These are phyloP conservation scores for Onthophagus sagittarius DNA, from an alignment of 2,888 invertebrate genomes.

Conservation along the genomic window DNA sequence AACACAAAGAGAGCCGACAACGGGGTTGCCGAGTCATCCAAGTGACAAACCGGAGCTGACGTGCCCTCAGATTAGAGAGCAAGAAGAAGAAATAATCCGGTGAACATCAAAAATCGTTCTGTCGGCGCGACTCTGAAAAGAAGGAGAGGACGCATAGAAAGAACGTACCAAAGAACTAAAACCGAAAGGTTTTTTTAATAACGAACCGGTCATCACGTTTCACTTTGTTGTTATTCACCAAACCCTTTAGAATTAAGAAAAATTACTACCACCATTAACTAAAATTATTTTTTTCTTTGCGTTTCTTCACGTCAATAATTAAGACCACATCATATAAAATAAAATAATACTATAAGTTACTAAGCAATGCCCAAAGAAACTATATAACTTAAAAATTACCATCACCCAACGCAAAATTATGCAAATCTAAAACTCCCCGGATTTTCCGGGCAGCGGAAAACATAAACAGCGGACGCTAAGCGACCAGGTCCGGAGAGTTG, in stretches of 20 bases:
- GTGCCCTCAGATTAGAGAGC: slow-evolving; percentile 31
- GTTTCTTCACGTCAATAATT: no score
- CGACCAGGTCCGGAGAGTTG: not conserved
- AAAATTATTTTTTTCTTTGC: no score
- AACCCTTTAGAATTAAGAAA: no score
- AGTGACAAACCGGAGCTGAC: slow-evolving; percentile 30
- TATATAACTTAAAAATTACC: not conserved
- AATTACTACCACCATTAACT: no score
- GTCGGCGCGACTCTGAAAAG: slow-evolving; percentile 19
- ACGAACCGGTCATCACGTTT: not conserved
- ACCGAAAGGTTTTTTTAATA: not conserved
- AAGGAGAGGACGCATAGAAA: slow-evolving; percentile 4
- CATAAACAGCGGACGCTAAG: slow-evolving; percentile 33
- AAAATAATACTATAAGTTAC: no score
- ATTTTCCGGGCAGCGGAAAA: slow-evolving; percentile 34
- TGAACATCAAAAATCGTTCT: slow-evolving; percentile 24
- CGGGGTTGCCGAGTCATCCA: slow-evolving; percentile 17
- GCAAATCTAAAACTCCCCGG: slow-evolving; percentile 44
- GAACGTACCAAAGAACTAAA: not conserved
- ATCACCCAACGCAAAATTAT: slow-evolving; percentile 37
- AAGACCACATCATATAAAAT: no score
- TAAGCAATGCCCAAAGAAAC: no score
- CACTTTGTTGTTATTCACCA: not conserved
- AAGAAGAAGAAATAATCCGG: slow-evolving; percentile 28
- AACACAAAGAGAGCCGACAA: not conserved